Evolutionary conservation across 2,113 vertebrate genomes (phyloP).

Genomic region (human): DNA sequence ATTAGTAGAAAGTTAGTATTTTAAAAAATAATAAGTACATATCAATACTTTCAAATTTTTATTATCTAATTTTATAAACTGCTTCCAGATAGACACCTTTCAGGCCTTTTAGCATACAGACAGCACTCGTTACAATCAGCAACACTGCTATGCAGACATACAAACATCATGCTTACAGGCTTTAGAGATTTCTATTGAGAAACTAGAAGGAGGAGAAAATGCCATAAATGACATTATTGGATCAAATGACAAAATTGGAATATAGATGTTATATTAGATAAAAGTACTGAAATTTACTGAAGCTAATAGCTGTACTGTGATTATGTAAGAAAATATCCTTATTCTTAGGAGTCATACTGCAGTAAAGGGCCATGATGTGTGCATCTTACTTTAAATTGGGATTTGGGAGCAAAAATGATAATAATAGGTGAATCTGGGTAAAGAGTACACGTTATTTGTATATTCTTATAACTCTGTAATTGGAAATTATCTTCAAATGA

Average conservation of each 20-base stretch:
- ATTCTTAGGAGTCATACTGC: neutral
- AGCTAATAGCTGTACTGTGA: neutral
- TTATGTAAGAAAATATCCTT: neutral
- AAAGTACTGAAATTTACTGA: neutral
- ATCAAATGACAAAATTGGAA: neutral
- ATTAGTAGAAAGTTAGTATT: neutral
- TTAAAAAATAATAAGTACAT: constrained; percentile 26
- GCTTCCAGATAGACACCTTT: neutral
- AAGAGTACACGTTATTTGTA: neutral
- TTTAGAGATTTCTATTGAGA: constrained; percentile 4
- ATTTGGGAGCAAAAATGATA: neutral
- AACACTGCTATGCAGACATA: neutral
- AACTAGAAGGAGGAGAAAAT: neutral
- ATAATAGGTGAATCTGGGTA: neutral
- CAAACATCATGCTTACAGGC: neutral
- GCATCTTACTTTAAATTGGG: neutral
- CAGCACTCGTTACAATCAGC: neutral
- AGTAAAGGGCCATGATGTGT: neutral
- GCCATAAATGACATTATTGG: neutral
- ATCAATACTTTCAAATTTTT: neutral
- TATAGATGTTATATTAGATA: neutral
- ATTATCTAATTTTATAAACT: neutral
- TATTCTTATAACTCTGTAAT: neutral
- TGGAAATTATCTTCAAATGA: constrained; percentile 21
- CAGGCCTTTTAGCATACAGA: neutral